A percentile compares a stretch with the other conserved stretches of the same genome.
phyloP scores from a whole-genome alignment of 1,140 invertebrate species.

The Metaphire vulgaris region DNA sequence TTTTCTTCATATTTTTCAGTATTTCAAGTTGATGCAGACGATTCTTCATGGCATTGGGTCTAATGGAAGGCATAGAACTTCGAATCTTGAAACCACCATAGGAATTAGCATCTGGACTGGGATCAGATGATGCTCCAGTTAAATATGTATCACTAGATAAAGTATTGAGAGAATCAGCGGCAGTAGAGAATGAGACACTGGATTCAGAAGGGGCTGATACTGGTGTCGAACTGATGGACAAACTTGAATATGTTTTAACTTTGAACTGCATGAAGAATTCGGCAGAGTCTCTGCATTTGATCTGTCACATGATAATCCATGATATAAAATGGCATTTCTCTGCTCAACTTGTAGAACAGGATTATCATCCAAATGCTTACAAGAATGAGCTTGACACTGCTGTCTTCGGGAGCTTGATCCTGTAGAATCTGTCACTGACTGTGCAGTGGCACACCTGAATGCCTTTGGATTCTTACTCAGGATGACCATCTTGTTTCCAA shows the following conservation, averaged over 20 bases:
- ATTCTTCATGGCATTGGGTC: conserved; percentile 52
- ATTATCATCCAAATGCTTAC: background rate
- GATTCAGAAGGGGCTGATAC: background rate
- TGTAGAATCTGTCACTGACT: conserved; percentile 4
- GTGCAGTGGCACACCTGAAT: conserved; percentile 32
- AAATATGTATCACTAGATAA: background rate
- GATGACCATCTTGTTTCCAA: conserved; percentile 62
- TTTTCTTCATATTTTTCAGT: conserved; percentile 60
- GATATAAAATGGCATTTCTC: no score
- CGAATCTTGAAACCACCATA: conserved; percentile 23
- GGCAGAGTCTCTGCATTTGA: no score
- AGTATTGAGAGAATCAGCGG: no score
- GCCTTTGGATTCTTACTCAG: conserved; percentile 54
- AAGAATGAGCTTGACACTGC: background rate
- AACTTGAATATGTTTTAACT: no score
- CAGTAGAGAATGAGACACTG: background rate
- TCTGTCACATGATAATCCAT: no score
- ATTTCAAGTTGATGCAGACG: conserved; percentile 60
- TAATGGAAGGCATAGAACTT: conserved; percentile 43
- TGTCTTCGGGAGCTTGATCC: background rate
- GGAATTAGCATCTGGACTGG: conserved; percentile 10
- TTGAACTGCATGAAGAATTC: no score
- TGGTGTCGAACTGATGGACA: no score
- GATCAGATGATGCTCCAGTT: background rate
- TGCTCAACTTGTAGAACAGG: background rate